These are phyloP conservation scores for Alethe castanea DNA, from an alignment of 2,113 vertebrate species.

Conservation along the genomic window DNA sequence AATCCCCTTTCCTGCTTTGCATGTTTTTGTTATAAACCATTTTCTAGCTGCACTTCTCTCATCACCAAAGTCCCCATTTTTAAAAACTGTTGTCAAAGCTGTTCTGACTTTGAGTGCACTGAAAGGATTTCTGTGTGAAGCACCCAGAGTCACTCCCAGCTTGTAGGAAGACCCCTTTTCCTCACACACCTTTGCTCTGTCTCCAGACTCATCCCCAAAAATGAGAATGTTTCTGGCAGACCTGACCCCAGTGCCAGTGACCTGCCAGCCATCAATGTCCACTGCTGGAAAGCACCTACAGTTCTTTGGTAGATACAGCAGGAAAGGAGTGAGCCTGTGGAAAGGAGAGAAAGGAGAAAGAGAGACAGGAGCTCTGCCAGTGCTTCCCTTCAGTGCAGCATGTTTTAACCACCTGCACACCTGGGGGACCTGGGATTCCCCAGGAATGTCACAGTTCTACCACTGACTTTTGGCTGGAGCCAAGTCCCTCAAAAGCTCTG, in stretches of 20 bases:
- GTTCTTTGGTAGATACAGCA: background rate
- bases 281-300: background rate
- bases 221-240: background rate
- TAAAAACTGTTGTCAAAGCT: background rate
- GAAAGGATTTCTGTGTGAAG: background rate
- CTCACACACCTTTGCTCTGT: background rate
- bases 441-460: background rate
- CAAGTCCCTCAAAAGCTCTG: background rate
- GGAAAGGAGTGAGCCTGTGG: background rate
- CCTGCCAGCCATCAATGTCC: fast-evolving
- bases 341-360: background rate
- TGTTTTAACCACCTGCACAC: background rate
- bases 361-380: background rate
- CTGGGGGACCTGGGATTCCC: background rate
- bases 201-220: background rate
- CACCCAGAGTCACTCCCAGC: background rate
- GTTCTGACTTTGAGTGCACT: background rate
- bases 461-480: background rate
- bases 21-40: background rate
- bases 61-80: background rate
- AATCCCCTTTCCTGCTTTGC: background rate
- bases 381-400: fast-evolving
- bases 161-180: background rate
- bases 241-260: fast-evolving
- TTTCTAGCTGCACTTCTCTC: background rate